phyloP scores from a whole-genome alignment of 2,113 vertebrate species.

The Alexandromys fortis region DNA sequence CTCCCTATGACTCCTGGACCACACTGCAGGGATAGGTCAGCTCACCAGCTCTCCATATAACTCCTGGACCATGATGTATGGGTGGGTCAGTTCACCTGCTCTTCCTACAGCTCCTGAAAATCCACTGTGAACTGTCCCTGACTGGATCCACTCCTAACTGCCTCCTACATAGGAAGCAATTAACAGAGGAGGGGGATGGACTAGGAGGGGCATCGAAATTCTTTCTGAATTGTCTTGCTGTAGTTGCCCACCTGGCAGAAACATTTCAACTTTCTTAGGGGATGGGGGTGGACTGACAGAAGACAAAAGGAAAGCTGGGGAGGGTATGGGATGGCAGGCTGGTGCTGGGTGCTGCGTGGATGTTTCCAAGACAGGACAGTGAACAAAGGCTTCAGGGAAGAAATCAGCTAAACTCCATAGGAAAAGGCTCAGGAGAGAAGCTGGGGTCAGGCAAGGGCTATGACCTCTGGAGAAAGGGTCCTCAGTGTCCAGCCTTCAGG shows the following conservation, averaged over 20 bases:
- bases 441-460: not conserved
- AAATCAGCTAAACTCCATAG: not conserved
- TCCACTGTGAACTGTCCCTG: not conserved
- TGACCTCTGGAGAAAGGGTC: not conserved
- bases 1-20: not conserved
- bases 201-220: not conserved
- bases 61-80: not conserved
- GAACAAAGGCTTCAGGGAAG: not conserved
- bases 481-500: not conserved
- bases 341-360: too few relatives aligned
- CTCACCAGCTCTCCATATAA: not conserved
- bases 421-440: not conserved
- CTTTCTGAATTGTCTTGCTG: slow-evolving; percentile 64
- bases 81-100: not conserved
- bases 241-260: slow-evolving; percentile 70
- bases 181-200: not conserved
- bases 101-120: not conserved
- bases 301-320: not conserved
- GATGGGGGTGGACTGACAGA: not conserved
- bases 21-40: not conserved
- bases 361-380: fast-evolving
- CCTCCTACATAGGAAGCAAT: slow-evolving; percentile 52
- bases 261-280: slow-evolving; percentile 60
- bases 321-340: fast-evolving
- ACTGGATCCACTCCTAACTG: not conserved